A percentile compares a stretch with the other conserved stretches of the same genome.
phyloP scores from a whole-genome alignment of 2,113 vertebrate species.

The Chloebia gouldiae region DNA sequence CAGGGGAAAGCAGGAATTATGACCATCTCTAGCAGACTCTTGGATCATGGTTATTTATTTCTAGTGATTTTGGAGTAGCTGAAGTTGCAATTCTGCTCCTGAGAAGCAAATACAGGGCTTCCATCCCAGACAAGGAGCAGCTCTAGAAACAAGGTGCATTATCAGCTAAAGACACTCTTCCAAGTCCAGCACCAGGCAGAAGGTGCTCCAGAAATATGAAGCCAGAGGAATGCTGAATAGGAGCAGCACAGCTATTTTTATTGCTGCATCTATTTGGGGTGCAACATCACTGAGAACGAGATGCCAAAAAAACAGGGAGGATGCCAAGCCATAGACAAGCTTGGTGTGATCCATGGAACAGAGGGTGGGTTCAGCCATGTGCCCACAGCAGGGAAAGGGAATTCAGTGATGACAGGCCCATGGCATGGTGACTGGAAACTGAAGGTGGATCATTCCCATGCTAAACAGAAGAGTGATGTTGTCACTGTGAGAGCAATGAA shows the following conservation, averaged over 20 bases:
- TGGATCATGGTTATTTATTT: not conserved
- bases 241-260: not conserved
- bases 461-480: not conserved
- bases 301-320: accelerated
- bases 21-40: not conserved
- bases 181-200: not conserved
- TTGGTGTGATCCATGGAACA: not conserved
- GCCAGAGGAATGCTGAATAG: not conserved
- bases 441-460: not conserved
- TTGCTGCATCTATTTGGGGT: not conserved
- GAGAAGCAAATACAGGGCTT: not conserved
- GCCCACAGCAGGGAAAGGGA: not conserved
- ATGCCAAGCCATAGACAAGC: not conserved
- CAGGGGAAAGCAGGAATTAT: not conserved
- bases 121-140: not conserved
- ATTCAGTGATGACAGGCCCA: not conserved
- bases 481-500: not conserved
- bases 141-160: not conserved
- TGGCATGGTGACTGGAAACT: not conserved
- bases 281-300: not conserved
- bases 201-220: not conserved
- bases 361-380: not conserved
- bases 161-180: not conserved
- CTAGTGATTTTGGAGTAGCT: not conserved
- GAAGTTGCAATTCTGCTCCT: not conserved